Evolutionary conservation across 2,888 invertebrate species (phyloP).

Genomic region (Drosophila nigricruria): DNA sequence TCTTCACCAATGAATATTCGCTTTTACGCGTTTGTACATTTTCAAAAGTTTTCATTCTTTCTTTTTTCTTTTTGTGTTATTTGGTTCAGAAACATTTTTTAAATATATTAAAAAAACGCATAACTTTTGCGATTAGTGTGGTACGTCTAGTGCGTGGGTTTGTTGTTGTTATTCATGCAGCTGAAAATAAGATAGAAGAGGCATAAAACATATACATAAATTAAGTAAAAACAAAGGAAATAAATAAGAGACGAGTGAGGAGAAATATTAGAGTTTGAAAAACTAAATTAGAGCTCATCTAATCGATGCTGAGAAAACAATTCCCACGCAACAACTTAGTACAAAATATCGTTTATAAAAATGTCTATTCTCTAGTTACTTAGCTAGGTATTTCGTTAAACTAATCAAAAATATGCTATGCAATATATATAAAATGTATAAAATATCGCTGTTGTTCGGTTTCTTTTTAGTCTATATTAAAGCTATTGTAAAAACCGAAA

Average conservation of each 20-base stretch:
- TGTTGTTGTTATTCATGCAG: constrained; percentile 85
- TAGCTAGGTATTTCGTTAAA: constrained; percentile 16
- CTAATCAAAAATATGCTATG: constrained; percentile 39
- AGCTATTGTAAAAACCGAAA: constrained; percentile 42
- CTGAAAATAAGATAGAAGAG: constrained; percentile 82
- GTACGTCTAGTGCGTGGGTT: constrained; percentile 84
- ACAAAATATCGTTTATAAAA: constrained; percentile 20
- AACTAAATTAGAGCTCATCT: neutral
- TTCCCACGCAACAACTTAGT: constrained; percentile 13
- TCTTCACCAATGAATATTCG: constrained; percentile 24
- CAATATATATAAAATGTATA: constrained; percentile 34
- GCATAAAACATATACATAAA: constrained; percentile 58
- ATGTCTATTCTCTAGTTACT: constrained; percentile 19
- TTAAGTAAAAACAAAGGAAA: constrained; percentile 29
- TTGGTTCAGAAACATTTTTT: constrained; percentile 83
- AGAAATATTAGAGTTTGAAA: neutral
- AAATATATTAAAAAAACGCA: constrained; percentile 83
- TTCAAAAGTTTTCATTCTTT: neutral
- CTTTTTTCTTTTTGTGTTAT: constrained; percentile 14
- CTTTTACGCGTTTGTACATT: constrained; percentile 41
- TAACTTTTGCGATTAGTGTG: constrained; percentile 82
- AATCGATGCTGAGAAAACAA: neutral
- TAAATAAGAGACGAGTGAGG: constrained; percentile 6
- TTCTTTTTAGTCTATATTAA: constrained; percentile 33
- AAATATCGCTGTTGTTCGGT: constrained; percentile 42